Evolutionary conservation across 2,888 invertebrate genomes (phyloP).

Genomic region (Apeira syringaria): DNA sequence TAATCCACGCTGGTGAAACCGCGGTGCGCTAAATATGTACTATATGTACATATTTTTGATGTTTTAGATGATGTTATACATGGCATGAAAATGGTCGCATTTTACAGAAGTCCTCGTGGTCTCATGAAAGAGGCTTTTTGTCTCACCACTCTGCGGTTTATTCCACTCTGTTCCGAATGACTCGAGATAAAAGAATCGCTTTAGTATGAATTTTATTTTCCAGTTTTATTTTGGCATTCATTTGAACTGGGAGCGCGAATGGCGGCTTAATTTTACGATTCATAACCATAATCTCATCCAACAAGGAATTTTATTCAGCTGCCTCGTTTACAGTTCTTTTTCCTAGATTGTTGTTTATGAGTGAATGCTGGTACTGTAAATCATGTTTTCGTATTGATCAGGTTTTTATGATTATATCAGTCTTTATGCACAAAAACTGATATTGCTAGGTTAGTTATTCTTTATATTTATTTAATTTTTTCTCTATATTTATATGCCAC

Average conservation of each 20-base stretch:
- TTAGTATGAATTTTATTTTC: slow-evolving; percentile 43
- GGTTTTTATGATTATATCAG: too few relatives aligned
- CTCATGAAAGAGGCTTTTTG: slow-evolving; percentile 65
- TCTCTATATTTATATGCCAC: too few relatives aligned
- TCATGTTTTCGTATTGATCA: too few relatives aligned
- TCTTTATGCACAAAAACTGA: too few relatives aligned
- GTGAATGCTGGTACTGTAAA: neutral
- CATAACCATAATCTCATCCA: slow-evolving; percentile 26
- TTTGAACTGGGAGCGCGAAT: slow-evolving; percentile 26
- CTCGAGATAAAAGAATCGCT: slow-evolving; percentile 45
- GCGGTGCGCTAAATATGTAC: too few relatives aligned
- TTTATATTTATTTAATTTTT: too few relatives aligned
- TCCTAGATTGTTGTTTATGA: neutral
- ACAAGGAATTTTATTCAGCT: slow-evolving; percentile 11
- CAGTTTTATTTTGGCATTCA: slow-evolving; percentile 37
- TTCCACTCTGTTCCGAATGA: slow-evolving; percentile 40
- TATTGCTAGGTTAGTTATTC: too few relatives aligned
- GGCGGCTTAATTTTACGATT: slow-evolving; percentile 28
- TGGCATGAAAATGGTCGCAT: neutral
- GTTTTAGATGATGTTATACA: too few relatives aligned
- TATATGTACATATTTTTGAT: too few relatives aligned
- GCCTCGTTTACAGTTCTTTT: neutral
- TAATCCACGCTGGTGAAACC: too few relatives aligned
- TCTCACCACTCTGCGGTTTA: slow-evolving; percentile 43
- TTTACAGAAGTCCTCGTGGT: slow-evolving; percentile 40